Evolutionary conservation across 1,140 invertebrate species (phyloP), one percentile per base, ranked within the genome.

Genomic region (Listronotus oregonensis): DNA sequence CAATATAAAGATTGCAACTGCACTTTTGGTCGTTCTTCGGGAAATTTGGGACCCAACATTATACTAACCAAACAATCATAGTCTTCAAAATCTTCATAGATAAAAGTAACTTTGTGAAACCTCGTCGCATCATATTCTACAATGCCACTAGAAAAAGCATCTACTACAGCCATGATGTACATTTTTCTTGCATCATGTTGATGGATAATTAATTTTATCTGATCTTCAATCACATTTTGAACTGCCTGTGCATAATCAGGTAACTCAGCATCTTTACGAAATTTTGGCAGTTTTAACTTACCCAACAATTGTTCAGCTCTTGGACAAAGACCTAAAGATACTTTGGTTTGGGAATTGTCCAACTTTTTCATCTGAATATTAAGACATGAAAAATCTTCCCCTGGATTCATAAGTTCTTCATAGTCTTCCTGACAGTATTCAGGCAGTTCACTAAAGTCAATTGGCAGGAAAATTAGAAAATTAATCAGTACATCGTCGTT

Each of bases 91-190:
- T 66, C 57, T 42, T 77, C 69, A 43, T 68, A 73, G 17, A 79
- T 40, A 39, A 80, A 73, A 14, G 37, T 66, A 17, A 72, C 71
- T 62, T 74, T 34, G 62, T 68, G 51, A 75, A 15, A 64, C 50
- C 56, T 59, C 63, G 63, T 80, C 77, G 68, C 77, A 79, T 70
- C 79, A 78, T 6, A 80, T 42, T 78, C 54, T 10, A 37, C 46
- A 34, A 79, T 67, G 50, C 67, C 71, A 44, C 55, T 44, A 7
- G 66, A 58, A 61, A 74, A 70, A n/a, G 61, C 39, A 12, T 70
- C 67, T n/a, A 75, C 64, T 18, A 80, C 61, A 21, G 62, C 54
- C 15, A 63, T 68, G 18, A 78, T 60, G 58, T 70, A 80, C 37
- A 77, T 59, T 44, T 76, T 75, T 52, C 75, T 78, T 15, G 69